These are phyloP conservation scores for Nibea coibor DNA, from an alignment of 2,113 vertebrate species.

Conservation along the genomic window DNA sequence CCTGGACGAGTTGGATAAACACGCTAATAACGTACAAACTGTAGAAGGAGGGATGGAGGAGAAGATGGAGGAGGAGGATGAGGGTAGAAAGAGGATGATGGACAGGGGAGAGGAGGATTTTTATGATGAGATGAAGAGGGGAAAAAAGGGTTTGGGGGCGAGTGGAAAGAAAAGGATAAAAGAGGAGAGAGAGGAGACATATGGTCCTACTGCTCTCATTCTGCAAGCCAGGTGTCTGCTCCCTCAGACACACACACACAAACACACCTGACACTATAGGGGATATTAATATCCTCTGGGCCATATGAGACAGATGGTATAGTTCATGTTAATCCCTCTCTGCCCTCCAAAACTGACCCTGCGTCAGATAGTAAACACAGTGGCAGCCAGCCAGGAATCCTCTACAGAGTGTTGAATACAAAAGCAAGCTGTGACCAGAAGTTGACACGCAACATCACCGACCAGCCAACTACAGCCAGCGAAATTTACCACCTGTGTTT, in stretches of 20 bases:
- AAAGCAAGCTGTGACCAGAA: conserved; percentile 11
- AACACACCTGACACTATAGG: conserved; percentile 60
- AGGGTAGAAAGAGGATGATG: background rate
- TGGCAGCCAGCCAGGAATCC: conserved; percentile 45
- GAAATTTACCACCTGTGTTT: background rate
- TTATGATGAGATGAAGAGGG: background rate
- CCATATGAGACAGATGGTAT: conserved; percentile 68
- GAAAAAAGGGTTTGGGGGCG: conserved; percentile 5
- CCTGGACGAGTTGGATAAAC: conserved; percentile 52
- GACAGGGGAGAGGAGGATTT: background rate
- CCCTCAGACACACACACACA: conserved; percentile 44
- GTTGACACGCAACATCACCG: conserved; percentile 5
- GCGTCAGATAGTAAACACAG: conserved; percentile 63
- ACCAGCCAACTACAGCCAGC: background rate
- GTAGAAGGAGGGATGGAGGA: background rate
- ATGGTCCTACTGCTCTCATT: conserved; percentile 72
- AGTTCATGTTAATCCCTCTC: conserved; percentile 62
- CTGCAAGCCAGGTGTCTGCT: conserved; percentile 75
- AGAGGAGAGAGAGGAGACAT: conserved; percentile 64
- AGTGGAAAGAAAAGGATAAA: background rate
- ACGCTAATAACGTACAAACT: conserved; percentile 13
- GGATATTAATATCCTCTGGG: conserved; percentile 68
- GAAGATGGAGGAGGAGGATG: background rate
- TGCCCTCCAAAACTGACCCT: conserved; percentile 68
- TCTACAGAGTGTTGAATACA: conserved; percentile 34